Evolutionary conservation across 1,140 invertebrate genomes (phyloP).

Genomic region (Pogonognathellus flavescens): DNA sequence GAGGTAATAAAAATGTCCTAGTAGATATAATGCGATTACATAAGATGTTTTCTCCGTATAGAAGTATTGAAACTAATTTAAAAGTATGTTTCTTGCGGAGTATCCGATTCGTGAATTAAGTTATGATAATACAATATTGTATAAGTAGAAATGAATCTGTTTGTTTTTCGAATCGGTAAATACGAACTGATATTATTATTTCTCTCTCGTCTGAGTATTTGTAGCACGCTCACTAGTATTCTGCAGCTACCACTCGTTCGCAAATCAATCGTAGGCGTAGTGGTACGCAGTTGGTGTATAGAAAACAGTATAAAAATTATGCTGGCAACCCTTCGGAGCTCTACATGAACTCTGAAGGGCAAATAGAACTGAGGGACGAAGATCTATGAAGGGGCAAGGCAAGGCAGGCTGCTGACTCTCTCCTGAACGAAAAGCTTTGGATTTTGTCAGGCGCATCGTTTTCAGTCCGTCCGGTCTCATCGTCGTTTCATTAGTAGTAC

Average conservation of each 20-base stretch:
- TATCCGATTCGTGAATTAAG: background rate
- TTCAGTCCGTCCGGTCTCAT: constrained; percentile 45
- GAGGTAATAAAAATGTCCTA: constrained; percentile 33
- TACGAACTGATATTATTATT: too few species aligned
- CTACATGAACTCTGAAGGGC: constrained; percentile 45
- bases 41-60: background rate
- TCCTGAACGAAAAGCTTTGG: constrained; percentile 18
- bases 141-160: constrained; percentile 6
- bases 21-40: background rate
- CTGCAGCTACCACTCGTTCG: constrained; percentile 18
- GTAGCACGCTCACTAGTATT: background rate
- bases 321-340: constrained; percentile 44
- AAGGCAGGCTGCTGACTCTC: background rate
- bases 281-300: background rate
- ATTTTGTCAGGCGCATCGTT: constrained; percentile 57
- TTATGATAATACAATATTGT: background rate
- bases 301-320: constrained; percentile 45
- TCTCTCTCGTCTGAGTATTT: background rate
- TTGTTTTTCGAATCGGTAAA: background rate
- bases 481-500: constrained; percentile 52
- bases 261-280: constrained; percentile 37
- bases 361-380: constrained; percentile 42
- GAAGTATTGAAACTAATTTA: constrained; percentile 15
- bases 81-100: background rate
- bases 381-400: constrained; percentile 43